Base-by-base conservation (phyloP, 1,140 invertebrate species). In the Caenorhabditis brenneri region DNA sequence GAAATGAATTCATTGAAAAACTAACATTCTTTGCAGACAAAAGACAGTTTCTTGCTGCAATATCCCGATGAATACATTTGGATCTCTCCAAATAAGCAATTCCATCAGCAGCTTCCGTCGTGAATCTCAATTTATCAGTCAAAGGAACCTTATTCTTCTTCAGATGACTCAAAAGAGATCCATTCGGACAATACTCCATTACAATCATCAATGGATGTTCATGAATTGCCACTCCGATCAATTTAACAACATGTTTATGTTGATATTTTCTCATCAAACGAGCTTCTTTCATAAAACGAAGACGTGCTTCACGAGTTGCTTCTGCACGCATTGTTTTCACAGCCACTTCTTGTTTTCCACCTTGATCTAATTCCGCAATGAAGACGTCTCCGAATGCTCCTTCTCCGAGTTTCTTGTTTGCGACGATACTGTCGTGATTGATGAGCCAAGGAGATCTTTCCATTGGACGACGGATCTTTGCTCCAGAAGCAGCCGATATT, bases 31-130 rank as follows among this genome's bases (percentile, higher is more conserved):
- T 94, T 87, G 96, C 95, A 84, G 95, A 94, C 5, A 99, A 95
- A 0, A 99, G 93, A 93, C 95, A 92, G 92, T 99, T 99, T 80
- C 97, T 93, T 0, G 97, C 97, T 0, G 97, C 97, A 87, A 99
- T 93, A 92, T 99, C 97, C 85, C 97, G 93, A 91, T 99, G 97
- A 60, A 99, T 86, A 90, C 96, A 97, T 94, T 96, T 42, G 49
- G 78, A 48, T 22, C 46, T 60, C n/a, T 85, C 84, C 51, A 87
- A 24, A 48, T 87, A 87, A 0, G 39, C 79, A 4, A 87, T 42
- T 29, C 87, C 87, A 29, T 85, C 53, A 0, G 86, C 60, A 4
- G 81, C 78, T 46, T 87, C 83, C 36, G 53, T 39, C 9, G 29
- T 27, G 79, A 87, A 85, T 16, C 83, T 58, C 24, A 87, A 87